Evolutionary conservation across 1,140 invertebrate species (phyloP).

Genomic region (Mercenaria mercenaria): DNA sequence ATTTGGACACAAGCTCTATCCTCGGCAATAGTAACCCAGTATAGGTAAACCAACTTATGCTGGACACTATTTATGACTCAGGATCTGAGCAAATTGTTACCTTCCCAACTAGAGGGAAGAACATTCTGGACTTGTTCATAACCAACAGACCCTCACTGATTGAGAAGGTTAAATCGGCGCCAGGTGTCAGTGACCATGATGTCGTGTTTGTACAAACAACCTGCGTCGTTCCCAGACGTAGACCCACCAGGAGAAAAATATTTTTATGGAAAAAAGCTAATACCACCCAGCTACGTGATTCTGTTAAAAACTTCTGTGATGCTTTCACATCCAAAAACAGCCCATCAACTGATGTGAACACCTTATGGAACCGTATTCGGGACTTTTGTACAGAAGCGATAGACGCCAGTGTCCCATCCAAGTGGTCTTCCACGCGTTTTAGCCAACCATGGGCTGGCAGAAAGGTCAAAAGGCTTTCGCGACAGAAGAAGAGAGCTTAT

Average conservation of each 20-base stretch:
- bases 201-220: conserved; percentile 4
- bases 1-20: not conserved
- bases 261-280: conserved; percentile 33
- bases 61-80: conserved; percentile 14
- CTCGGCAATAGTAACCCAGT: not conserved
- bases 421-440: no score
- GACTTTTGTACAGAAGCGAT: not conserved
- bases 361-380: not conserved
- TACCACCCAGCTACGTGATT: not conserved
- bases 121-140: not conserved
- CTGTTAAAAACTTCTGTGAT: not conserved
- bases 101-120: no score
- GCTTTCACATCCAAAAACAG: not conserved
- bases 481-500: not conserved
- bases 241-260: conserved; percentile 26
- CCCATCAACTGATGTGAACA: not conserved
- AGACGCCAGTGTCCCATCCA: no score
- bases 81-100: conserved; percentile 39
- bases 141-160: conserved; percentile 12
- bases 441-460: conserved; percentile 10
- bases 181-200: conserved; percentile 51
- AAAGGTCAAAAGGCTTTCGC: no score
- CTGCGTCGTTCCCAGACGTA: not conserved
- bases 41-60: conserved; percentile 1
- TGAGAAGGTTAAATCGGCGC: not conserved